Base-by-base conservation (phyloP, 2,888 invertebrate genomes). In the Microctonus aethiopoides region DNA sequence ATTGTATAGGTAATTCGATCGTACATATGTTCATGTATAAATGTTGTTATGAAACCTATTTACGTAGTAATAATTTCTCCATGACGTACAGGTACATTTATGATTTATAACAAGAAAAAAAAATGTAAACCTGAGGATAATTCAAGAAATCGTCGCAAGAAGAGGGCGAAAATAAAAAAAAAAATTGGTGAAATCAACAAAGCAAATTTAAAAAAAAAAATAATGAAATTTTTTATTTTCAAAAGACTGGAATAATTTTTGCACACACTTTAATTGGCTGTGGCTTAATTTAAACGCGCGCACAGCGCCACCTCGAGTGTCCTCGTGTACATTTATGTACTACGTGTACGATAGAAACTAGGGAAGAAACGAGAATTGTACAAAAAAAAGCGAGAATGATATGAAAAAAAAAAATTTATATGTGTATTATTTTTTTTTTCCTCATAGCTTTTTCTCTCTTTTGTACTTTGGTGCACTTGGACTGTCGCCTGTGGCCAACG, bases 181-280 rank as follows among this genome's bases (percentile, higher is more conserved):
- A 9, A 5, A 56, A n/a, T n/a, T n/a, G n/a, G 9, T 7, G 16
- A 41, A 56, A 65, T 46, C 57, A 46, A 29, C 10, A 20, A 51
- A 46, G 20, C 10, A 16, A n/a, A 29, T 34, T 24, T 24, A 11
- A 34, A 56, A 41, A 36, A 24, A 10, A 65, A 52, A 67, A 56
- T 60, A 26, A 22, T 10, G 34, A 26, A 68, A 70, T 29, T 46
- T 66, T 54, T 52, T 41, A 51, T 63, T 52, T 16, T 51, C 34
- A 67, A 61, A 64, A 73, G 72, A 67, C 68, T 68, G 63, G 62
- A 76, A 77, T 74, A 73, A 75, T 77, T 76, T 46, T 73, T 57
- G 76, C 78, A 75, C 78, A 32, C 75, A 77, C 79, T 83, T 82
- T 82, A 83, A 82, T 83, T 83, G 84, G 81, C 79, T 80, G 81